phyloP scores from a whole-genome alignment of 2,113 vertebrate species.

The Lepidothrix coronata region DNA sequence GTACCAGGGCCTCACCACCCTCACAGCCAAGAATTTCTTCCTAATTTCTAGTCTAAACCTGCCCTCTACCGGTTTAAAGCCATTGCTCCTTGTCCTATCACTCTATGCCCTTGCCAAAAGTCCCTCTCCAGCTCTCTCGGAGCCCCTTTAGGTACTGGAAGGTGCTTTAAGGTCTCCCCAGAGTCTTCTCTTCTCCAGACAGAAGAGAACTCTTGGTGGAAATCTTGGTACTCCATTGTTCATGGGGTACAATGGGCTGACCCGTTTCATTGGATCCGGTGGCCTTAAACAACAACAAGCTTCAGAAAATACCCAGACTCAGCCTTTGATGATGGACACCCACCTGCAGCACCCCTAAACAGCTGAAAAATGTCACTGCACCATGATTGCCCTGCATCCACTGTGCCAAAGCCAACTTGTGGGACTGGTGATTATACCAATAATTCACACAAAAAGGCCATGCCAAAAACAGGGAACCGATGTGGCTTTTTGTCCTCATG shows the following conservation, averaged over 20 bases:
- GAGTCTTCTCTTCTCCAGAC: neutral
- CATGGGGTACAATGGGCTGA: neutral
- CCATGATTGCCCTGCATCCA: rapidly evolving
- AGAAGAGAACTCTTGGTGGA: neutral
- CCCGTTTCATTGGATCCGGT: neutral
- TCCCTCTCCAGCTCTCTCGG: neutral
- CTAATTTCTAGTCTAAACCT: neutral
- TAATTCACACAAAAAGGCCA: neutral
- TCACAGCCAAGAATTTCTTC: neutral
- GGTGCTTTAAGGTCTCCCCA: neutral
- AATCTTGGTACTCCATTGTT: neutral
- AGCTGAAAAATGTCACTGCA: neutral
- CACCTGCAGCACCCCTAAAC: neutral
- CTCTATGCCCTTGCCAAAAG: neutral
- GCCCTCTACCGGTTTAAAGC: neutral
- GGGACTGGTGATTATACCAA: neutral
- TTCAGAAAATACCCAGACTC: neutral
- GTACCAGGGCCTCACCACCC: neutral
- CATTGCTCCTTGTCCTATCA: neutral
- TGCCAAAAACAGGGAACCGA: neutral
- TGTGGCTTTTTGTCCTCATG: neutral
- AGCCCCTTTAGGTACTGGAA: neutral
- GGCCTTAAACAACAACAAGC: neutral
- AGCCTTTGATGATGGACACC: neutral
- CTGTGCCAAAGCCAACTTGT: neutral